phyloP scores from a whole-genome alignment of 2,888 invertebrate species.

The Drosophila nr. medialis region DNA sequence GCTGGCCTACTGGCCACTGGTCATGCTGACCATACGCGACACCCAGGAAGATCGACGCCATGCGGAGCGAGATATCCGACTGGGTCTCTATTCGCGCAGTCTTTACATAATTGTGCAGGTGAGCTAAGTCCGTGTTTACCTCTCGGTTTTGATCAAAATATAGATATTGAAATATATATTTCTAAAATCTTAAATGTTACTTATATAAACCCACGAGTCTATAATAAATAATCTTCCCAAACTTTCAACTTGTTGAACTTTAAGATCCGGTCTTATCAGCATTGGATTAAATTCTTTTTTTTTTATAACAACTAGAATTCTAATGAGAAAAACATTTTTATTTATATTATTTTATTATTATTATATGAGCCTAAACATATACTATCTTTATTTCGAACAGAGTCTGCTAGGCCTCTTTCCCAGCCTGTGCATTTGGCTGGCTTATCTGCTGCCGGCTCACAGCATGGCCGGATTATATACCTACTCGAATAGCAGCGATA shows the following conservation, averaged over 20 bases:
- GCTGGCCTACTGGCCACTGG: conserved; percentile 91
- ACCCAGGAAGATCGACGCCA: conserved; percentile 86
- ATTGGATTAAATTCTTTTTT: neutral
- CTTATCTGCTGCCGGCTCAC: conserved; percentile 94
- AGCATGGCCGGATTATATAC: conserved; percentile 94
- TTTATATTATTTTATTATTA: neutral
- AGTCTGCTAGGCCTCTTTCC: conserved; percentile 91
- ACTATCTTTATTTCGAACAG: conserved; percentile 85
- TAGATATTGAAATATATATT: neutral
- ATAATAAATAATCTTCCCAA: neutral
- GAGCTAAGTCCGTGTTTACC: conserved; percentile 59
- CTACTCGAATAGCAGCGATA: conserved; percentile 88
- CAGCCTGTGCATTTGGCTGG: conserved; percentile 91
- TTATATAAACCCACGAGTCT: neutral
- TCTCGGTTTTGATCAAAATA: neutral
- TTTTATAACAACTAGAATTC: too few relatives aligned
- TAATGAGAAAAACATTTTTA: neutral
- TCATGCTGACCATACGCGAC: conserved; percentile 86
- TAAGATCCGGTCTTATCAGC: neutral
- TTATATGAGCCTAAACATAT: neutral
- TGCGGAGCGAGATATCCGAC: conserved; percentile 92
- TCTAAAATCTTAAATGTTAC: neutral
- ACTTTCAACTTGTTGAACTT: neutral
- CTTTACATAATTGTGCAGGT: conserved; percentile 93
- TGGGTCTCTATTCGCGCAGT: conserved; percentile 92